Evolutionary conservation across 2,888 invertebrate species (phyloP).

Genomic region (Ophion obscuratus): DNA sequence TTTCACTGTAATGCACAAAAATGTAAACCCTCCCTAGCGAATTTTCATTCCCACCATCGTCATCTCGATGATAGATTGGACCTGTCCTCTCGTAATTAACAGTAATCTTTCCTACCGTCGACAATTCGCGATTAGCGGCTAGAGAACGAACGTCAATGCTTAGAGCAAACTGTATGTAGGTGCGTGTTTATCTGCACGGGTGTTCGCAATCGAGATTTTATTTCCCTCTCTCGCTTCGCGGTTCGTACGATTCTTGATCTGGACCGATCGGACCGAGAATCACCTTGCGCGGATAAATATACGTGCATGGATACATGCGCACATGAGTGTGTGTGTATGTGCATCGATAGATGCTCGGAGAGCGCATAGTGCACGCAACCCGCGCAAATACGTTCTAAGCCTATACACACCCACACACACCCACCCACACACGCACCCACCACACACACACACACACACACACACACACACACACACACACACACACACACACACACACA

Average conservation of each 20-base stretch:
- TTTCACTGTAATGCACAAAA: too few species aligned
- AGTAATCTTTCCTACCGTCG: not conserved
- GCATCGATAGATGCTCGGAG: not conserved
- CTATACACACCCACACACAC: not conserved
- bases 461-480: too few species aligned
- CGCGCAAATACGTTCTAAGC: conserved; percentile 12
- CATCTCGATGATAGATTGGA: too few species aligned
- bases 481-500: too few species aligned
- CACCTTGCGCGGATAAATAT: conserved; percentile 58
- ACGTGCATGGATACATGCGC: not conserved
- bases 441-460: too few species aligned
- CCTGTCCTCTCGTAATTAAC: not conserved
- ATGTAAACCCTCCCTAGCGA: too few species aligned
- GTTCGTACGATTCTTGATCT: conserved; percentile 57
- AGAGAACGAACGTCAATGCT: not conserved
- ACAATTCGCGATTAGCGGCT: not conserved
- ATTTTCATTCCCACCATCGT: too few species aligned
- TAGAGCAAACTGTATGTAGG: not conserved
- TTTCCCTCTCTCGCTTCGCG: conserved; percentile 52
- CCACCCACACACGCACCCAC: too few species aligned
- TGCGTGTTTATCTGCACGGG: conserved; percentile 35
- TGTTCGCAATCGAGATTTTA: conserved; percentile 49
- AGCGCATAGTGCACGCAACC: conserved; percentile 8
- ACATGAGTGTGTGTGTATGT: not conserved
- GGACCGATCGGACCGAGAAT: conserved; percentile 55